Evolutionary conservation across 2,888 invertebrate genomes (phyloP), one percentile per base, ranked within the genome.

Genomic region (Proisotoma minuta): DNA sequence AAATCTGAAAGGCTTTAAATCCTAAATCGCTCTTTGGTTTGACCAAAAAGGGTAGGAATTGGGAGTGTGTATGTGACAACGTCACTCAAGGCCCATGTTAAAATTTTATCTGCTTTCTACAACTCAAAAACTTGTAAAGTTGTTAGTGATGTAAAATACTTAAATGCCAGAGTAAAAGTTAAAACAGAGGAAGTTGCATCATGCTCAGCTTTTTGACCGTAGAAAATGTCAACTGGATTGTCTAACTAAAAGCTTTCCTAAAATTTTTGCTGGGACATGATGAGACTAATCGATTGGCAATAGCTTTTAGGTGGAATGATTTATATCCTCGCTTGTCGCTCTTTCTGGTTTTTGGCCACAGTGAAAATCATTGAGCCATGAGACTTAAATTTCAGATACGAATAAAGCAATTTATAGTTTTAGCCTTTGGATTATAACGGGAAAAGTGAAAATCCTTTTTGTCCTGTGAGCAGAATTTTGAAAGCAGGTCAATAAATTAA

Each of bases 1-100:
- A 52, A 43, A 57, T 50, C 24, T 57, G 59, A 59, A 63, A 63
- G 59, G 59, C 28, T 63, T 63, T 40, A 54, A 59, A 53, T 56
- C 48, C 63, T 28, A 58, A 62, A 62, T 62, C 62, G 62, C 54
- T 62, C 26, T 8, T 10, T 34, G 8, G 34, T 15, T 34, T 8
- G 15, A 34, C n/a, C n/a, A n/a, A n/a, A n/a, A n/a, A n/a, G n/a
- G n/a, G n/a, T n/a, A n/a, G n/a, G n/a, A n/a, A n/a, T n/a, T n/a
- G 8, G 34, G 34, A 10, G 34, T 34, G 34, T 34, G 34, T 15
- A 15, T 34, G 34, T 34, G 34, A 34, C 34, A 34, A 34, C 34
- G 34, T 34, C 34, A 8, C n/a, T n/a, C n/a, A n/a, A n/a, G n/a
- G n/a, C n/a, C n/a, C n/a, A n/a, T n/a, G n/a, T n/a, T n/a, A n/a